These are phyloP conservation scores for Zosterops lateralis DNA, from an alignment of 2,113 vertebrate species.

Conservation along the genomic window DNA sequence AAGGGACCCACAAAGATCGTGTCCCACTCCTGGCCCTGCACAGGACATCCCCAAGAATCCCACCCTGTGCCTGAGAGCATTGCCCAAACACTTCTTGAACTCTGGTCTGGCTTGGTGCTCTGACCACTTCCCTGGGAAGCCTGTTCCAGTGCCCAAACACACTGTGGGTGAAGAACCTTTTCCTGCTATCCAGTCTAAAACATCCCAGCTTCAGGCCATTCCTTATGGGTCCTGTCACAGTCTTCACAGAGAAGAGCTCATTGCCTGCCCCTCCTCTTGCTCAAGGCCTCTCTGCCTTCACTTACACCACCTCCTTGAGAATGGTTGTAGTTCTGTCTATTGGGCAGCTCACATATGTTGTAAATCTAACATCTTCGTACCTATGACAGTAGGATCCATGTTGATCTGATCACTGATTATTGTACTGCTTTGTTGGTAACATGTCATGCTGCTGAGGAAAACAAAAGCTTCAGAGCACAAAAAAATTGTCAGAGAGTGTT, in stretches of 20 bases:
- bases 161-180: background rate
- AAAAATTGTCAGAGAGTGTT: background rate
- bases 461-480: background rate
- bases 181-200: background rate
- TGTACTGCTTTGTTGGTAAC: background rate
- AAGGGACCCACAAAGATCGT: background rate
- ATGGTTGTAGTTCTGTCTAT: background rate
- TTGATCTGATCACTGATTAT: background rate
- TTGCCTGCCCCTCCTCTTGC: background rate
- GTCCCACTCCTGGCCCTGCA: background rate
- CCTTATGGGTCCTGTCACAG: background rate
- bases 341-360: background rate
- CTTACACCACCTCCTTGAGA: rapidly evolving
- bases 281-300: background rate
- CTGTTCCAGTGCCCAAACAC: background rate
- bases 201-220: background rate
- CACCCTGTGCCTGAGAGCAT: background rate
- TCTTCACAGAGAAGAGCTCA: background rate
- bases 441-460: background rate
- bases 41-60: background rate
- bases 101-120: background rate
- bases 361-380: background rate
- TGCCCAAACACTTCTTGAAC: background rate
- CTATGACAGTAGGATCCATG: background rate
- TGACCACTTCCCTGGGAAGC: background rate